Conservation (phyloP, 2,797 vertebrate species). For the Gephyroberyx darwinii region DNA sequence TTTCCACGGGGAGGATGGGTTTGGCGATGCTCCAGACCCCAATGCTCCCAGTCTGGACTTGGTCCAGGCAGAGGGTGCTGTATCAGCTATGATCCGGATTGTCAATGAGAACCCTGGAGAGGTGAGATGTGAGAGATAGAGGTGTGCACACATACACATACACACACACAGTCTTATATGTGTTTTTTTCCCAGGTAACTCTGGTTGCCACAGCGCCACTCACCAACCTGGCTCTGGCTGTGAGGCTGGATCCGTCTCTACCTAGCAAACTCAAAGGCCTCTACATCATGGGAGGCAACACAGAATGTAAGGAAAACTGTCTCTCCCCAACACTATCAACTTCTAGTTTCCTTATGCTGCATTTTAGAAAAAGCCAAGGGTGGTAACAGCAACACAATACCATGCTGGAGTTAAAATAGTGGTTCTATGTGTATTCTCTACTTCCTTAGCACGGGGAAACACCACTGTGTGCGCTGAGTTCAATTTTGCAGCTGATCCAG, state of each 20-base stretch:
- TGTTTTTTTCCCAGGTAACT: slow-evolving; percentile 72
- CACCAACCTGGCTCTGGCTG: slow-evolving; percentile 84
- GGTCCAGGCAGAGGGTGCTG: slow-evolving; percentile 75
- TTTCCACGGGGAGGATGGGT: slow-evolving; percentile 82
- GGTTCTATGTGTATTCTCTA: neutral
- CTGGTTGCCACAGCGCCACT: slow-evolving; percentile 84
- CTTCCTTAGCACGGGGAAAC: slow-evolving; percentile 82
- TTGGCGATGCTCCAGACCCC: slow-evolving; percentile 81
- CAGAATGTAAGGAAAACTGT: slow-evolving; percentile 73
- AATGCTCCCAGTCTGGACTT: slow-evolving; percentile 73
- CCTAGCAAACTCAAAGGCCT: slow-evolving; percentile 79
- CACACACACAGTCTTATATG: neutral
- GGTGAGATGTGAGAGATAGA: slow-evolving; percentile 54
- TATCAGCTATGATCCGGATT: slow-evolving; percentile 82
- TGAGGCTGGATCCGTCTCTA: slow-evolving; percentile 81
- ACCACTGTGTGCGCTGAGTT: slow-evolving; percentile 80
- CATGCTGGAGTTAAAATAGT: neutral
- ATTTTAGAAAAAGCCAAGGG: neutral
- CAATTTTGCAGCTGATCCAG: slow-evolving; percentile 85
- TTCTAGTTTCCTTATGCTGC: neutral
- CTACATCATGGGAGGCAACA: slow-evolving; percentile 86
- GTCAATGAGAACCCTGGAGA: slow-evolving; percentile 78
- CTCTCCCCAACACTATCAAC: neutral
- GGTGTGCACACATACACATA: neutral
- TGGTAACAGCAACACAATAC: too few relatives aligned